phyloP scores from a whole-genome alignment of 2,888 invertebrate species.

The Dynastes grantii region DNA sequence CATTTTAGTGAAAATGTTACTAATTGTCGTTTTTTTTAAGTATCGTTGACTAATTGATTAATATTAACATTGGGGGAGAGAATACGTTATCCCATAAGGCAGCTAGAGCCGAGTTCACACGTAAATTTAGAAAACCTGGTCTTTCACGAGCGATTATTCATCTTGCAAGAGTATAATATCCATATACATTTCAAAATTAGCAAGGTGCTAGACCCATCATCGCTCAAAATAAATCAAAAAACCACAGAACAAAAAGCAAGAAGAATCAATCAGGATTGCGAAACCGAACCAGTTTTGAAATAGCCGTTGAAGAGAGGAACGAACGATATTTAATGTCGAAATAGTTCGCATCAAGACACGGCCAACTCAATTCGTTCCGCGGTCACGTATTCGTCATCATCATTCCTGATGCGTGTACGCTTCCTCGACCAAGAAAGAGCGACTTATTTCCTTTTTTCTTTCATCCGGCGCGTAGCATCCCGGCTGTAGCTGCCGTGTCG shows the following conservation, averaged over 20 bases:
- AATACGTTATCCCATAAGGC: too few species aligned
- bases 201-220: too few species aligned
- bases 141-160: too few species aligned
- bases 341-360: not conserved
- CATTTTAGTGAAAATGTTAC: too few species aligned
- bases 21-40: too few species aligned
- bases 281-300: slow-evolving; percentile 10
- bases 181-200: too few species aligned
- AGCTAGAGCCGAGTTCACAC: too few species aligned
- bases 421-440: not conserved
- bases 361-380: slow-evolving; percentile 1
- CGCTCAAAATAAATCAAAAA: not conserved
- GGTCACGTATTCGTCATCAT: not conserved
- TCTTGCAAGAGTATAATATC: too few species aligned
- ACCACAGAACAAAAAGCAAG: not conserved
- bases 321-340: not conserved
- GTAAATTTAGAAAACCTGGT: too few species aligned
- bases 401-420: not conserved
- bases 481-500: not conserved
- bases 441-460: not conserved
- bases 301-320: not conserved
- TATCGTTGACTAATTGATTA: too few species aligned
- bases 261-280: slow-evolving; percentile 1
- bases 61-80: too few species aligned
- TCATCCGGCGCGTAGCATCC: not conserved